Evolutionary conservation across 2,888 invertebrate species (phyloP), one percentile per base, ranked within the genome.

Genomic region (Aproaerema taeniolella): DNA sequence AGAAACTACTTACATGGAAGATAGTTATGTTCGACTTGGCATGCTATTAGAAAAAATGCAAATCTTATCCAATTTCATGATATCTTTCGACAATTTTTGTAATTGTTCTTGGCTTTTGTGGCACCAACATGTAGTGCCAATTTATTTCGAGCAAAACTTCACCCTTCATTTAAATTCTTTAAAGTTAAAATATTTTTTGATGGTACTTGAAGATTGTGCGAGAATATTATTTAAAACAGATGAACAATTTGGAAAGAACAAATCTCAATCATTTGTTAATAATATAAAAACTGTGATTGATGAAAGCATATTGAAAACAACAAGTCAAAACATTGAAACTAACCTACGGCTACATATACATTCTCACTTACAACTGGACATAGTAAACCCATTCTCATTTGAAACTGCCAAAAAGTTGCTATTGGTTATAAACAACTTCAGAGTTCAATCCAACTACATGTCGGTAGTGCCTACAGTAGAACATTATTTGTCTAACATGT

Each of bases 321-420:
- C 96, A 17, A 95, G 96, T 65, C 92, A 93, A 55, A 91, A 93
- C 58, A 92, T 99, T 48, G 99, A 99, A 83, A 97, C 94, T 0
- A 96, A 97, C 72, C 87, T 99, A 37, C 91, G 99, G 12, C 82
- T 98, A 17, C 95, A 96, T 57, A 96, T 96, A 29, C 97, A 99
- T 76, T 91, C 95, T 0, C 97, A 98, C 78, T 88, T 98, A 26
- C 94, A 96, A 58, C 65, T 93, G 15, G 91, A 92, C 52, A 89
- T 90, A 2, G 81, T 88, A 6, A 93, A 93, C 69, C 94, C 95
- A 0, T 93, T 95, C 61, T 88, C 90, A 49, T 88, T 88, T 20
- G 88, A 91, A 33, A 89, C 91, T 66, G 91, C 93, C 42, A 89
- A 90, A 47, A 88, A 91, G 42, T 78, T 88, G 47, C 76, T 93